Percentiles rank a stretch among this genome's conserved stretches.
Evolutionary conservation across 2,797 vertebrate species (phyloP).

Genomic region (Lagocephalus sceleratus): DNA sequence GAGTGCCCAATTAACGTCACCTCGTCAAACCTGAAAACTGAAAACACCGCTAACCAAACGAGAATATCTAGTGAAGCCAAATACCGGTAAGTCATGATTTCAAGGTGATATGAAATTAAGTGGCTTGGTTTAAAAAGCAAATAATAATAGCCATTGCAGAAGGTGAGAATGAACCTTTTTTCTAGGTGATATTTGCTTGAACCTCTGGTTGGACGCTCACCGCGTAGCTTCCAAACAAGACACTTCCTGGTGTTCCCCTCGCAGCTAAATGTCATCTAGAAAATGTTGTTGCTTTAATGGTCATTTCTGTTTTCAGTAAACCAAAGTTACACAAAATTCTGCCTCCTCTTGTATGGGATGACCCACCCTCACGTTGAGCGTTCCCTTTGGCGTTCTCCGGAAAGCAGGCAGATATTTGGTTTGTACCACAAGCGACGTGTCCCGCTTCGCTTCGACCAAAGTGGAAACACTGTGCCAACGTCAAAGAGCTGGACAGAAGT

Average conservation of each 20-base stretch:
- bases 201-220: constrained; percentile 20
- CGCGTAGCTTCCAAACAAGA: constrained; percentile 56
- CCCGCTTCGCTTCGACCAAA: constrained; percentile 86
- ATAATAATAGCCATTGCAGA: constrained; percentile 97
- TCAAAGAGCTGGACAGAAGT: constrained; percentile 89
- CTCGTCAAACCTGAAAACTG: constrained; percentile 89
- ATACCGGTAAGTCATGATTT: constrained; percentile 89
- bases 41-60: constrained; percentile 97
- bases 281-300: constrained; percentile 83
- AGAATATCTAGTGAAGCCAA: constrained; percentile 99
- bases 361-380: constrained; percentile 30
- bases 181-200: constrained; percentile 76
- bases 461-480: constrained; percentile 86
- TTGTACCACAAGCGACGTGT: constrained; percentile 81
- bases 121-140: constrained; percentile 93
- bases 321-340: constrained; percentile 99
- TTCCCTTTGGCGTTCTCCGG: constrained; percentile 57
- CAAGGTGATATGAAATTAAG: constrained; percentile 96
- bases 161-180: constrained; percentile 71
- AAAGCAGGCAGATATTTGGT: constrained; percentile 77
- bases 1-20: constrained; percentile 80
- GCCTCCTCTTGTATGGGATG: constrained; percentile 98
- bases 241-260: constrained; percentile 26
- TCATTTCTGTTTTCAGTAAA: constrained; percentile 95
- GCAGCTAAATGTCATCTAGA: constrained; percentile 71